These are phyloP conservation scores for Anolis apletophallus DNA, from an alignment of 2,797 vertebrate species.

Conservation along the genomic window DNA sequence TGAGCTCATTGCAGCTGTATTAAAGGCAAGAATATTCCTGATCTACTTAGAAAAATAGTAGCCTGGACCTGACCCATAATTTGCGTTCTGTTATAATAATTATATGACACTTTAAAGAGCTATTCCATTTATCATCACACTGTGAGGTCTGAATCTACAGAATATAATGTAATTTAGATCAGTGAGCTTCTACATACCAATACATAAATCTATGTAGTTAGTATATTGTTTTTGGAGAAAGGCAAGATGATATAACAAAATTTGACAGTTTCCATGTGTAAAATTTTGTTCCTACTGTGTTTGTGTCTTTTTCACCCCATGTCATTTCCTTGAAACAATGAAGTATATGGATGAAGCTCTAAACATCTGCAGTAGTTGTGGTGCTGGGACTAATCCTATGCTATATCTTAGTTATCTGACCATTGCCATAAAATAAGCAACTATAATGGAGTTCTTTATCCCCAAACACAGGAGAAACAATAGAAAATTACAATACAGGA, in stretches of 20 bases:
- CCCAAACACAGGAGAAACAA: conserved; percentile 60
- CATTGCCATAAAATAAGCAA: conserved; percentile 56
- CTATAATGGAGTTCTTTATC: conserved; percentile 61
- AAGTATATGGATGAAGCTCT: conserved; percentile 43
- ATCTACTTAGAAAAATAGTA: conserved; percentile 4
- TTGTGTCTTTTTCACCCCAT: conserved; percentile 40
- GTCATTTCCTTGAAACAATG: conserved; percentile 60
- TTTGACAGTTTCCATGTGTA: conserved; percentile 5
- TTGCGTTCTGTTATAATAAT: neutral
- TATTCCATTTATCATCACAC: neutral
- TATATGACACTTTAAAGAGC: conserved; percentile 18
- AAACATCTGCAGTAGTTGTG: conserved; percentile 40
- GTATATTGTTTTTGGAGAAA: conserved; percentile 28
- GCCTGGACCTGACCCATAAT: neutral
- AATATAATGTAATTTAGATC: neutral
- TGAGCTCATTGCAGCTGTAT: neutral
- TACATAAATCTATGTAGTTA: neutral
- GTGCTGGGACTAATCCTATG: conserved; percentile 36
- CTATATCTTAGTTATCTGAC: conserved; percentile 45
- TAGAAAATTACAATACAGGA: conserved; percentile 58
- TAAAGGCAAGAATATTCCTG: neutral
- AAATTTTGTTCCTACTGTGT: conserved; percentile 21
- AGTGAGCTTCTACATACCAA: conserved; percentile 4
- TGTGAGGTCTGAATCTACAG: neutral
- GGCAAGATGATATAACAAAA: neutral